Percentiles rank a stretch among this genome's conserved stretches.
These are phyloP conservation scores for Calosoma granatense DNA, from an alignment of 1,140 invertebrate genomes.

Conservation along the genomic window DNA sequence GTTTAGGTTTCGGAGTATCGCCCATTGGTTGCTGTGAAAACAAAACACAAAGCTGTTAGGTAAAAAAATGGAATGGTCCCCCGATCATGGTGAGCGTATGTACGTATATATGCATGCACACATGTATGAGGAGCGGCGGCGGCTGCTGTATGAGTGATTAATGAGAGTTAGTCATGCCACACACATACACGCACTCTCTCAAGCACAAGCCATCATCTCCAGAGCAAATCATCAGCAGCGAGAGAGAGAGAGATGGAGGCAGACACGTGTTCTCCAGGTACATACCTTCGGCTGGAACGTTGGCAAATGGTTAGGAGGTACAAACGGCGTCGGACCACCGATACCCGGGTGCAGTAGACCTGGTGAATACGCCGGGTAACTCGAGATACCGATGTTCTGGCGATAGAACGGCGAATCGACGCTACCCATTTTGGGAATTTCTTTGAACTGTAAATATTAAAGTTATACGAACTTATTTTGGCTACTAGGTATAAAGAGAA, in stretches of 20 bases:
- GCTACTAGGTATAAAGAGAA: neutral
- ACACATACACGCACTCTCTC: conserved; percentile 13
- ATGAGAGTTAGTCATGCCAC: too few species aligned
- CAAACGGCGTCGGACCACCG: conserved; percentile 64
- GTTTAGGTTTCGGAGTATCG: conserved; percentile 44
- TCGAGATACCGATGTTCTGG: conserved; percentile 55
- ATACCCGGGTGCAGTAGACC: conserved; percentile 66
- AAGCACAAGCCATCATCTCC: too few species aligned
- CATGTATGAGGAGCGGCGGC: too few species aligned
- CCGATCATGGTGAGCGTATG: too few species aligned
- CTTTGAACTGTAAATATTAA: conserved; percentile 62
- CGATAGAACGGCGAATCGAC: conserved; percentile 72
- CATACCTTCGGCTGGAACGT: conserved; percentile 86
- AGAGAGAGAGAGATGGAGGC: too few species aligned
- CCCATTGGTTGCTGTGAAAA: conserved; percentile 36
- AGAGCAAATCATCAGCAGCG: too few species aligned
- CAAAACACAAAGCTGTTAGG: conserved; percentile 33
- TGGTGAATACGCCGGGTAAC: conserved; percentile 71
- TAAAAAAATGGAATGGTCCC: too few species aligned
- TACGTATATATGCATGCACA: too few species aligned
- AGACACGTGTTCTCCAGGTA: conserved; percentile 12
- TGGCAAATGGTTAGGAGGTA: conserved; percentile 63
- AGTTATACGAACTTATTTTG: neutral
- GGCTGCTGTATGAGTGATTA: too few species aligned
- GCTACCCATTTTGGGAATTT: conserved; percentile 71